phyloP scores from a whole-genome alignment of 2,797 vertebrate species.

The Melanotaenia trifasciata region DNA sequence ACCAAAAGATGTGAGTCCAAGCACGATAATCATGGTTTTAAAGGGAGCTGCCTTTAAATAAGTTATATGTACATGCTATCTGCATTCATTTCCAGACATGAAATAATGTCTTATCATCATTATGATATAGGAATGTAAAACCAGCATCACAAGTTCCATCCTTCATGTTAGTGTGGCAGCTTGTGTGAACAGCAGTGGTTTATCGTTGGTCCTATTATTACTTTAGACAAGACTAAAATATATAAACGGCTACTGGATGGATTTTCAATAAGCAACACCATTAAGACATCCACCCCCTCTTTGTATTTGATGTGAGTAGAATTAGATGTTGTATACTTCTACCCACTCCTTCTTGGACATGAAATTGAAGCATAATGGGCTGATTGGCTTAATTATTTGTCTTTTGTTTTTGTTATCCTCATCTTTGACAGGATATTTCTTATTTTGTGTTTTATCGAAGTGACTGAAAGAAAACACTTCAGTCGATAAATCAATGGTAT shows the following conservation, averaged over 20 bases:
- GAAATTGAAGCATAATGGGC: no score
- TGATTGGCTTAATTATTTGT: no score
- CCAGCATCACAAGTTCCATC: background rate
- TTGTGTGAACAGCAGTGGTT: background rate
- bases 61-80: background rate
- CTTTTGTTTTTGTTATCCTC: no score
- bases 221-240: background rate
- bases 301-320: background rate
- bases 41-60: slow-evolving; percentile 23
- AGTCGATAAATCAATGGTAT: no score
- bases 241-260: background rate
- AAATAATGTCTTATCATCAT: background rate
- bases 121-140: background rate
- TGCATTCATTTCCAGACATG: slow-evolving; percentile 4
- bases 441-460: no score
- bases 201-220: background rate
- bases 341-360: no score
- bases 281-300: background rate
- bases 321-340: background rate
- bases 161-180: background rate
- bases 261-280: background rate
- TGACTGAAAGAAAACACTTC: no score
- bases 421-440: no score
- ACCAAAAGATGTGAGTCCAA: slow-evolving; percentile 35
- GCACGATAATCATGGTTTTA: slow-evolving; percentile 11